phyloP scores from a whole-genome alignment of 1,140 invertebrate species.

The Lethrus apterus region DNA sequence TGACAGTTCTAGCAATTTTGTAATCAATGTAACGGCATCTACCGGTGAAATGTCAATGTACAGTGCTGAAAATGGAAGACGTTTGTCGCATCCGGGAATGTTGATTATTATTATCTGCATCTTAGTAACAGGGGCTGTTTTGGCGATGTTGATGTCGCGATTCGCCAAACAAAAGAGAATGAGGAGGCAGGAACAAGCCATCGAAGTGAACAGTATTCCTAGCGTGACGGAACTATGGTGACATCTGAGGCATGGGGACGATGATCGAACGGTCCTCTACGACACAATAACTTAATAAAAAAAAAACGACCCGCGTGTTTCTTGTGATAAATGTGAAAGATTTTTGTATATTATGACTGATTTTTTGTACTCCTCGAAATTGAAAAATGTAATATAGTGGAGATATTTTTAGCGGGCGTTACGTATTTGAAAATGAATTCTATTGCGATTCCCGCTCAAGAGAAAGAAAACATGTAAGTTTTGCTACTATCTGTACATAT shows the following conservation, averaged over 20 bases:
- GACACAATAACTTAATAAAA: slow-evolving; percentile 36
- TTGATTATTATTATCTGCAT: slow-evolving; percentile 39
- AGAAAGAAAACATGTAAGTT: slow-evolving; percentile 14
- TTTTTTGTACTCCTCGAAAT: slow-evolving; percentile 11
- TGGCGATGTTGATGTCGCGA: slow-evolving; percentile 39
- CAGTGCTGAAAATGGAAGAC: slow-evolving; percentile 31
- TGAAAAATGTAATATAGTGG: slow-evolving; percentile 12
- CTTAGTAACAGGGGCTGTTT: slow-evolving; percentile 19
- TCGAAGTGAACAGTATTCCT: slow-evolving; percentile 60
- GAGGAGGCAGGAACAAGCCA: slow-evolving; percentile 32
- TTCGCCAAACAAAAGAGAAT: too few species aligned
- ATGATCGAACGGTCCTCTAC: slow-evolving; percentile 48
- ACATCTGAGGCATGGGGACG: slow-evolving; percentile 51
- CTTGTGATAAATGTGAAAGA: slow-evolving; percentile 17
- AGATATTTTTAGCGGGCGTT: slow-evolving; percentile 9
- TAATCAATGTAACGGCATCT: background rate
- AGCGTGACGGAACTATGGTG: slow-evolving; percentile 61
- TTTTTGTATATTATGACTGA: slow-evolving; percentile 9
- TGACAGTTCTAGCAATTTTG: too few species aligned
- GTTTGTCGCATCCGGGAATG: slow-evolving; percentile 45
- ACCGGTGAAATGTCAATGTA: slow-evolving; percentile 32
- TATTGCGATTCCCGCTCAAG: background rate
- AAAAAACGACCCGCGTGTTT: background rate
- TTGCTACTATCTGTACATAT: slow-evolving; percentile 22
- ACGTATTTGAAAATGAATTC: background rate